A percentile compares a stretch with the other conserved stretches of the same genome.
Evolutionary conservation across 2,888 invertebrate species (phyloP).

Genomic region (Rapana venosa): DNA sequence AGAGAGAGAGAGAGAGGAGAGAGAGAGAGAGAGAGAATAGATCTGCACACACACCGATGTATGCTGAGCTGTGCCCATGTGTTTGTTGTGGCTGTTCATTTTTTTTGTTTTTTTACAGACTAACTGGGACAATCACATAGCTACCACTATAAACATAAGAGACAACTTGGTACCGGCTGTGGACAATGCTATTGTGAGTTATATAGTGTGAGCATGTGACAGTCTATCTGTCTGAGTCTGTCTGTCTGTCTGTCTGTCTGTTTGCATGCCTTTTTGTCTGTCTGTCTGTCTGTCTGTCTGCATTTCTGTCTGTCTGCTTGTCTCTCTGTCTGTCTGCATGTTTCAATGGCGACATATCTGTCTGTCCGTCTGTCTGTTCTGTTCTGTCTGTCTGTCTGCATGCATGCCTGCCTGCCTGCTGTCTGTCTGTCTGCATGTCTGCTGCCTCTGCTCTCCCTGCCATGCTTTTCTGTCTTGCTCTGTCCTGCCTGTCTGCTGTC

Average conservation of each 20-base stretch:
- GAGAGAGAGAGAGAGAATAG: not conserved
- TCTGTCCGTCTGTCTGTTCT: not conserved
- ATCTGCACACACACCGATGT: not conserved
- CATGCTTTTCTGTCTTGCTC: no score
- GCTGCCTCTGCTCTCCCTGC: no score
- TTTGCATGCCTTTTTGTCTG: not conserved
- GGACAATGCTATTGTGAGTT: slow-evolving; percentile 22
- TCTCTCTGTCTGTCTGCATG: not conserved
- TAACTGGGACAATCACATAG: not conserved
- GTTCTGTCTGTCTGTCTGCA: not conserved
- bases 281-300: not conserved
- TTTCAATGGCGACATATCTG: not conserved
- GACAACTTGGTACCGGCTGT: not conserved
- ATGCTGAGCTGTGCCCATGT: no score
- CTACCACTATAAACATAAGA: not conserved
- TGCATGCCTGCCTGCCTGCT: not conserved
- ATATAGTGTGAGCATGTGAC: not conserved
- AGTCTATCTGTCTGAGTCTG: not conserved
- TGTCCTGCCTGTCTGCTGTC: not conserved
- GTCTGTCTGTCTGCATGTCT: not conserved
- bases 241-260: not conserved
- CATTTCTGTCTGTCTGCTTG: not conserved
- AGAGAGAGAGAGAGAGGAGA: not conserved
- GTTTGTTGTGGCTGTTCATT: not conserved
- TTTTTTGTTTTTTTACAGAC: not conserved